A percentile compares a stretch with the other conserved stretches of the same genome.
Evolutionary conservation across 2,797 vertebrate genomes (phyloP).

Genomic region (Gambusia yucatana): DNA sequence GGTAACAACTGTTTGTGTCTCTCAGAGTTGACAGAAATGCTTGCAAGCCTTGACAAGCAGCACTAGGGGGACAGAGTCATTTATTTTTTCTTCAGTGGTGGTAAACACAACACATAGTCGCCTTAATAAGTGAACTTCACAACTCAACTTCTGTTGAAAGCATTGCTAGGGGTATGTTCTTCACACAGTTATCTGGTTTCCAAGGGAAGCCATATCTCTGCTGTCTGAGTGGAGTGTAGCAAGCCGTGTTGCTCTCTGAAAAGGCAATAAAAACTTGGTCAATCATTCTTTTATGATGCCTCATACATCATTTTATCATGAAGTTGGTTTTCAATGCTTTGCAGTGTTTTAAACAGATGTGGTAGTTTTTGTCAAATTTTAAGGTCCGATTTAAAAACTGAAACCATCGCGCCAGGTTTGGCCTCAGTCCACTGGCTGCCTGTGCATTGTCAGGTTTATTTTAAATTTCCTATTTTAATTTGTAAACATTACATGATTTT

Average conservation of each 20-base stretch:
- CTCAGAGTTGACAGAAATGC: conserved; percentile 4
- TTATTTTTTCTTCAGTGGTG: conserved; percentile 8
- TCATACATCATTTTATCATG: background rate
- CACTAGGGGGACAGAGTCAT: background rate
- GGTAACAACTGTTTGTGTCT: conserved; percentile 5
- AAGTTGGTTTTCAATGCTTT: background rate
- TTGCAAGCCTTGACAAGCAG: conserved; percentile 12
- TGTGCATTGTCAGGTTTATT: background rate
- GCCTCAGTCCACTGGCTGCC: background rate
- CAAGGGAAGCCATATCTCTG: background rate
- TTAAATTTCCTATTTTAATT: background rate
- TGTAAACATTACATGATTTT: background rate
- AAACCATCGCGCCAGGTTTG: background rate
- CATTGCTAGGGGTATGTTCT: background rate
- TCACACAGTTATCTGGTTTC: background rate
- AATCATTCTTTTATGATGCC: background rate
- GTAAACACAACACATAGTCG: conserved; percentile 14
- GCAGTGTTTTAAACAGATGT: conserved; percentile 1
- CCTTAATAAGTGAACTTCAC: conserved; percentile 5
- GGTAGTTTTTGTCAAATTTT: background rate
- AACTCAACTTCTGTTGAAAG: conserved; percentile 9
- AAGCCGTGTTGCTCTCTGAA: background rate
- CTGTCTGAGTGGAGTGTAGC: background rate
- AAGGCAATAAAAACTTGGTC: background rate
- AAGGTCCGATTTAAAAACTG: background rate